phyloP scores from a whole-genome alignment of 2,888 invertebrate genomes.

The Apodemia zela region DNA sequence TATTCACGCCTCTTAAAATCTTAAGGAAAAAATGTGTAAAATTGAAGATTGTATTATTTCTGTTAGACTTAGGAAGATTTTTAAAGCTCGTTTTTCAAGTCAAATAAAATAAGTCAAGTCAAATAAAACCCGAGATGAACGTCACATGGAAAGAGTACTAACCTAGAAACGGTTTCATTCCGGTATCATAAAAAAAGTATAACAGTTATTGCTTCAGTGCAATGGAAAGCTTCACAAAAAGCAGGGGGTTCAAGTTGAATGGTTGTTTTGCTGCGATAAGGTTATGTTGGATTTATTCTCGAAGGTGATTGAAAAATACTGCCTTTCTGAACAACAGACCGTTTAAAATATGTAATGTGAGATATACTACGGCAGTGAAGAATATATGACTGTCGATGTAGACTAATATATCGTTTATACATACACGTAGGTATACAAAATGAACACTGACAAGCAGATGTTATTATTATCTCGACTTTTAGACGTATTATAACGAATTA shows the following conservation, averaged over 20 bases:
- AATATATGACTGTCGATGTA: too few species aligned
- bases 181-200: slow-evolving; percentile 2
- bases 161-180: slow-evolving; percentile 1
- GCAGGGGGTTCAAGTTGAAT: neutral
- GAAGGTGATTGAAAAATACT: too few species aligned
- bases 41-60: neutral
- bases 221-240: slow-evolving; percentile 15
- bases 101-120: neutral
- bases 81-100: neutral
- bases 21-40: too few species aligned
- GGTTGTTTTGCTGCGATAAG: neutral
- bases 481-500: too few species aligned
- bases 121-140: neutral
- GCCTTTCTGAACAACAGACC: too few species aligned
- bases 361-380: too few species aligned
- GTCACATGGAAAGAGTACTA: slow-evolving; percentile 7
- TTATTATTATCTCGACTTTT: too few species aligned
- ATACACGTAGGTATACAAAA: too few species aligned
- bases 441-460: too few species aligned
- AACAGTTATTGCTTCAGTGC: neutral
- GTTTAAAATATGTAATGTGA: too few species aligned
- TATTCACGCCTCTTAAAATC: too few species aligned
- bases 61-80: neutral
- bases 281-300: neutral
- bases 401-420: too few species aligned